Evolutionary conservation across 2,888 invertebrate genomes (phyloP).

Genomic region (Sarcophaga rosellei): DNA sequence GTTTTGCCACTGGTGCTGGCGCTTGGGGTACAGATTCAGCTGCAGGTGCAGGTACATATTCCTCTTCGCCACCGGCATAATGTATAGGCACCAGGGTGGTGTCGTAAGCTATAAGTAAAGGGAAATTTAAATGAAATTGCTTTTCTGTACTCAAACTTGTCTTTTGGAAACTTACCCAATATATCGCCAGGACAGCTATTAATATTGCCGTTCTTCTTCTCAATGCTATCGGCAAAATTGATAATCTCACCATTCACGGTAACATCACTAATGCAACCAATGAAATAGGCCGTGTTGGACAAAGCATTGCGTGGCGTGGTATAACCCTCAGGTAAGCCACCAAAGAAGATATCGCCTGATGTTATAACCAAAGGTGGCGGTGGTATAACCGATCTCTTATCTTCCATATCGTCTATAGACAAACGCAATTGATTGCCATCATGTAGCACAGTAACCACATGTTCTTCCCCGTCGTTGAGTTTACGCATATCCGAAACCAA

Average conservation of each 20-base stretch:
- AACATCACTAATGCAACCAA: constrained; percentile 96
- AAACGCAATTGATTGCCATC: constrained; percentile 86
- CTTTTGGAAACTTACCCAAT: constrained; percentile 71
- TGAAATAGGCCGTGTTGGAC: constrained; percentile 86
- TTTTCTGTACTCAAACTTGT: neutral
- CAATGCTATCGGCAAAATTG: constrained; percentile 88
- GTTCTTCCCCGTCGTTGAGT: constrained; percentile 96
- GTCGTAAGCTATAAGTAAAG: constrained; percentile 76
- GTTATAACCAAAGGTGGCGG: constrained; percentile 85
- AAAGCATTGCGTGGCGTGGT: constrained; percentile 83
- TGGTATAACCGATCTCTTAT: constrained; percentile 84
- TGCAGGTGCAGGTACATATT: constrained; percentile 68
- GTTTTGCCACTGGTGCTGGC: constrained; percentile 69
- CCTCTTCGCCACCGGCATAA: constrained; percentile 76
- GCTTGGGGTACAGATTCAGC: constrained; percentile 34
- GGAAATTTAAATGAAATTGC: neutral
- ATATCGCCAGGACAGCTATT: constrained; percentile 83
- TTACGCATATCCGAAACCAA: constrained; percentile 84
- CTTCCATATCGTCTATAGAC: constrained; percentile 92
- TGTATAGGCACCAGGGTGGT: constrained; percentile 72
- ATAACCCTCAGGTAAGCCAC: constrained; percentile 88
- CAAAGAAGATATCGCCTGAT: constrained; percentile 90
- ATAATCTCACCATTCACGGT: constrained; percentile 91
- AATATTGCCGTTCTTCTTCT: constrained; percentile 84
- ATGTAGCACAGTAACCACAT: constrained; percentile 94